Evolutionary conservation across 2,888 invertebrate species (phyloP), one percentile per base, ranked within the genome.

Genomic region (Gnatocerus cornutus): DNA sequence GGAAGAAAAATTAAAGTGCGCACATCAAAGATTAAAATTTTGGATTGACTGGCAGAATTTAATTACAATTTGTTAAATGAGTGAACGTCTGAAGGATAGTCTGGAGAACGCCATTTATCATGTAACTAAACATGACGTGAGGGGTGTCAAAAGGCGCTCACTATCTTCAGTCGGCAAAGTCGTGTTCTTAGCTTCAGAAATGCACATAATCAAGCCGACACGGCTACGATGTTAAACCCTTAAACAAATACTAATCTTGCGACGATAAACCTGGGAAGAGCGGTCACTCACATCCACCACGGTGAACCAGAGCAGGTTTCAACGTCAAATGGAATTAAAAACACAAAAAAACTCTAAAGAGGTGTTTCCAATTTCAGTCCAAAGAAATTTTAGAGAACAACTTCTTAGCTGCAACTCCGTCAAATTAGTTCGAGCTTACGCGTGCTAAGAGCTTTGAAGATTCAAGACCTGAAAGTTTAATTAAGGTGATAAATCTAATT

Each of bases 31-130:
- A 62, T 62, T 50, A 62, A 48, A 62, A 50, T 62, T 62, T 55
- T 21, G 50, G 27, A 63, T 71, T 77, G 80, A 80, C 75, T 81
- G 81, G 80, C 81, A 81, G 80, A 81, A 79, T 81, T 81, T 81
- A 81, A 81, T 81, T 80, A 81, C 74, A 76, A 77, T 78, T 77
- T 76, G 73, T 78, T 75, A 71, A 73, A 73, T 68, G 74, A 74
- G 63, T 63, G 72, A 68, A 68, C 69, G 76, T 73, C 63, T 72
- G 72, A 77, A 76, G 74, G 76, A 78, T 74, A 73, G 76, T 77
- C 73, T 77, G 78, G 72, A 79, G 80, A 75, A 79, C 71, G 76
- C 77, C 79, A 77, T 79, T 81, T 80, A 80, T 81, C 81, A 79
- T 78, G 78, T 78, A 80, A 80, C 76, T 74, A 76, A 76, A 77